phyloP scores from a whole-genome alignment of 2,888 invertebrate genomes.

The Zeuzera pyrina region DNA sequence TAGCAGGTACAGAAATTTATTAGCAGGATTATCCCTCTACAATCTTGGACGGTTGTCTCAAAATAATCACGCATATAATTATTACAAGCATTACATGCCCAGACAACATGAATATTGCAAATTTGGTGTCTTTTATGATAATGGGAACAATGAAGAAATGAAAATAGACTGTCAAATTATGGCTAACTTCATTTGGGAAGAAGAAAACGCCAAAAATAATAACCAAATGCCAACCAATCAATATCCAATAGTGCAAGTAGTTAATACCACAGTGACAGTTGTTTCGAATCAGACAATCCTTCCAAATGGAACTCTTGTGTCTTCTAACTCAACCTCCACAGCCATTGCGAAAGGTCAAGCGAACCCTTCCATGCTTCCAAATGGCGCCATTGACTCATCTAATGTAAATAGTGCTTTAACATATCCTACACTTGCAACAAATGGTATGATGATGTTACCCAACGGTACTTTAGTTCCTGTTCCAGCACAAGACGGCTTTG shows the following conservation, averaged over 20 bases:
- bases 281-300: not conserved
- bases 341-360: too few relatives aligned
- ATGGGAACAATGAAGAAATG: constrained; percentile 13
- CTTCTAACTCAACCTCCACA: not conserved
- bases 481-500: not conserved
- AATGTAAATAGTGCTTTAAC: too few relatives aligned
- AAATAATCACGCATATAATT: not conserved
- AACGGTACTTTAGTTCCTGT: not conserved
- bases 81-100: constrained; percentile 9
- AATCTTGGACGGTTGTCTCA: constrained; percentile 13
- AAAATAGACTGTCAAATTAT: constrained; percentile 16
- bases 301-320: not conserved
- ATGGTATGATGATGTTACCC: not conserved
- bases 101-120: constrained; percentile 15
- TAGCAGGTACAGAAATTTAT: constrained; percentile 15
- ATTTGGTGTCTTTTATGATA: constrained; percentile 14
- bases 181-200: constrained; percentile 14
- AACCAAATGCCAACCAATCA: not conserved
- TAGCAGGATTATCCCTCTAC: constrained; percentile 18
- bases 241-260: not conserved
- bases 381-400: too few relatives aligned
- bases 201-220: constrained; percentile 1
- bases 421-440: not conserved
- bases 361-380: too few relatives aligned
- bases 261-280: not conserved